Conservation (phyloP, 2,888 invertebrate species). For the Acrobasis repandana region DNA sequence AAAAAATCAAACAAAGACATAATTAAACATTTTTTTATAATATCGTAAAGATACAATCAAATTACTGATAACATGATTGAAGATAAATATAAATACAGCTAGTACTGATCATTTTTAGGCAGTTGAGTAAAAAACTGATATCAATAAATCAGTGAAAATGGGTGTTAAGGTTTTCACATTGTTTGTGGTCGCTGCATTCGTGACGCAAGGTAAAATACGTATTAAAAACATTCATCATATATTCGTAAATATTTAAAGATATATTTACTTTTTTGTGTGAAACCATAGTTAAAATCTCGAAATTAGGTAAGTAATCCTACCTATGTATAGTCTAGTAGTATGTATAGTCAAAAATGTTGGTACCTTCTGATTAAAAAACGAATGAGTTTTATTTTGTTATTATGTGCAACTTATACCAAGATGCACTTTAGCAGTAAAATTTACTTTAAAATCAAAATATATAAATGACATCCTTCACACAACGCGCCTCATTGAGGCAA, state of each 20-base stretch:
- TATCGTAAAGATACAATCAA: background rate
- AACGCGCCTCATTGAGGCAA: too few species aligned
- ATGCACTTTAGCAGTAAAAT: too few species aligned
- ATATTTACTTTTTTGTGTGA: background rate
- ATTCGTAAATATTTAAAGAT: background rate
- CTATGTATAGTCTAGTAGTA: too few species aligned
- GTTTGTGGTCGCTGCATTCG: background rate
- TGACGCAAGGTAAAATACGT: slow-evolving; percentile 6
- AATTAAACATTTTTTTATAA: too few species aligned
- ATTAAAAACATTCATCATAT: background rate
- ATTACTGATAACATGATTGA: background rate
- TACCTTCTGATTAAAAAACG: too few species aligned
- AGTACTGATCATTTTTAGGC: background rate
- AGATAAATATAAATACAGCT: slow-evolving; percentile 5
- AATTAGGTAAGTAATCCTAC: too few species aligned
- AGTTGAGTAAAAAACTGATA: background rate
- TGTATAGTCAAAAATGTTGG: too few species aligned
- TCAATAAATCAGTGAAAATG: background rate
- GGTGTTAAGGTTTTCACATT: background rate
- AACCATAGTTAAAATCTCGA: background rate
- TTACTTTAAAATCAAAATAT: background rate
- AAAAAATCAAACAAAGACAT: too few species aligned
- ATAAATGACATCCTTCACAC: too few species aligned
- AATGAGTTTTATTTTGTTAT: too few species aligned
- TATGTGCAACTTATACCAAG: too few species aligned